Conservation (phyloP, 2,797 vertebrate genomes). For the Bufotes viridis region DNA sequence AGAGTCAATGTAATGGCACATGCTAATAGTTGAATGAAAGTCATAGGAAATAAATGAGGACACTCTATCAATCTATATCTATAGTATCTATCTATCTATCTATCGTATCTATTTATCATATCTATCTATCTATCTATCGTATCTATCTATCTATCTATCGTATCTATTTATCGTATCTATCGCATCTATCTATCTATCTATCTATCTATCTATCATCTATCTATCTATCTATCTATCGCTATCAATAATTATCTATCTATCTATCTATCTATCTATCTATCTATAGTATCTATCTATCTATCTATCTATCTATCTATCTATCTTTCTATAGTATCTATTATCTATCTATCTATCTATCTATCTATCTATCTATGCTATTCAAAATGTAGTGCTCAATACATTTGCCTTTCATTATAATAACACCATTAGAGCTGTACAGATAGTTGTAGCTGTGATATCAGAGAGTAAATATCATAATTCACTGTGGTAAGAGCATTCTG, state of each 20-base stretch:
- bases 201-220: no score
- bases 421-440: background rate
- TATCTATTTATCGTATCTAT: no score
- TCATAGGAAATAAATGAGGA: background rate
- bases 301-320: no score
- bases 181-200: no score
- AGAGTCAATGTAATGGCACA: background rate
- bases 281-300: no score
- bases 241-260: background rate
- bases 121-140: no score
- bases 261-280: background rate
- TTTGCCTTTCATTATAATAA: no score
- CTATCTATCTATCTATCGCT: background rate
- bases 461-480: background rate
- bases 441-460: background rate
- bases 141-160: no score
- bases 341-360: no score
- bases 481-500: no score
- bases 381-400: no score
- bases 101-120: background rate
- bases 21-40: background rate
- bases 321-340: no score
- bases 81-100: background rate
- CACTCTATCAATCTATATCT: background rate
- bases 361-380: background rate